These are phyloP conservation scores for Martes martes DNA, from an alignment of 2,113 vertebrate genomes.

Conservation along the genomic window DNA sequence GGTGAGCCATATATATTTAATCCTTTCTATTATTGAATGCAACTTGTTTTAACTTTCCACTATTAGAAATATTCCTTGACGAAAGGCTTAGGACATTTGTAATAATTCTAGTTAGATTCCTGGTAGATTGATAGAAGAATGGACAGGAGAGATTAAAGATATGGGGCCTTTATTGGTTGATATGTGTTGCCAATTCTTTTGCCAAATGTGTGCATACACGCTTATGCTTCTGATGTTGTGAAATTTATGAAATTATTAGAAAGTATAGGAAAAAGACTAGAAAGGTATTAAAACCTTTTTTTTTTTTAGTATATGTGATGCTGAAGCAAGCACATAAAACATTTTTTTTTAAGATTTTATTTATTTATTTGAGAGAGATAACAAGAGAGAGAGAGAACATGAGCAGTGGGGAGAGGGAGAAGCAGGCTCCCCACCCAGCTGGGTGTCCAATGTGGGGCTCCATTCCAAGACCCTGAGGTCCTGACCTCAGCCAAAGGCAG, in stretches of 20 bases:
- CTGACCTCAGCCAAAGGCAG: neutral
- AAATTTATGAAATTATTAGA: conserved; percentile 27
- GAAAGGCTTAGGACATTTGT: neutral
- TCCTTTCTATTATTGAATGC: neutral
- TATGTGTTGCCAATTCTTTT: neutral
- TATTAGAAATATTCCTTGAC: neutral
- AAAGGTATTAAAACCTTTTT: neutral
- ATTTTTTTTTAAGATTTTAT: neutral
- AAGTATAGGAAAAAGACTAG: neutral
- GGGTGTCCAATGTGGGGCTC: neutral
- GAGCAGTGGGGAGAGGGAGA: neutral
- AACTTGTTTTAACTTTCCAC: neutral
- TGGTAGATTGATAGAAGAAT: neutral
- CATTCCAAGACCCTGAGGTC: neutral
- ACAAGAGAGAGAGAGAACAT: neutral
- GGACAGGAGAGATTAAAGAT: neutral
- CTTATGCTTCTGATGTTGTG: neutral
- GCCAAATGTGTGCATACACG: neutral
- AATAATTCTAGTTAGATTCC: neutral
- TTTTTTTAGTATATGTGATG: too few species aligned
- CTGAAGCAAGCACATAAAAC: neutral
- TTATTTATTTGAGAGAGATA: neutral
- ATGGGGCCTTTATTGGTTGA: neutral
- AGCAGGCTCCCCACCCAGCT: neutral
- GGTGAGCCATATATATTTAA: neutral